A percentile compares a stretch with the other conserved stretches of the same genome.
Conservation (phyloP, 2,888 invertebrate species). For the Meghimatium bilineatum region DNA sequence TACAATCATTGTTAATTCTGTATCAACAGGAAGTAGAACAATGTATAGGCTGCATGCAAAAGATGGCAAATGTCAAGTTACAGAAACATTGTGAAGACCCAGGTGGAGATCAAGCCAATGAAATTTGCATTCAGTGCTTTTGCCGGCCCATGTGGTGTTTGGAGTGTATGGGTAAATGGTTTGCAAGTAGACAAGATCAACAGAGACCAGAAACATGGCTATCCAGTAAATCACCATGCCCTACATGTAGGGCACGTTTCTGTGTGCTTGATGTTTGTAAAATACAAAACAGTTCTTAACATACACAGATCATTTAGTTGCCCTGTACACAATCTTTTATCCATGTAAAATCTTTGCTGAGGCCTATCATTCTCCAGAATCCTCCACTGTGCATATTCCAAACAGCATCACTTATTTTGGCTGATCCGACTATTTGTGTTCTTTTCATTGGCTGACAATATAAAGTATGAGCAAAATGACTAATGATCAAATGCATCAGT, state of each 20-base stretch:
- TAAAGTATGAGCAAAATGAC: no score
- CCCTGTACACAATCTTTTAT: no score
- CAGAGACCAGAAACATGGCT: conserved; percentile 87
- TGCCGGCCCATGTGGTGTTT: conserved; percentile 94
- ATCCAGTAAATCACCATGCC: conserved; percentile 89
- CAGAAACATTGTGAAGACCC: conserved; percentile 82
- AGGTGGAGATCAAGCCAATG: conserved; percentile 49
- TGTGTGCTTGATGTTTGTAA: conserved; percentile 89
- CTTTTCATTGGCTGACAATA: no score
- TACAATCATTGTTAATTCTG: background rate
- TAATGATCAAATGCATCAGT: no score
- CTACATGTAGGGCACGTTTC: conserved; percentile 89
- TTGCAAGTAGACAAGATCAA: conserved; percentile 88
- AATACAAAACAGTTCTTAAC: conserved; percentile 61
- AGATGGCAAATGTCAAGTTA: conserved; percentile 87
- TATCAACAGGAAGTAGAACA: conserved; percentile 84
- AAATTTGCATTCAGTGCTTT: conserved; percentile 81
- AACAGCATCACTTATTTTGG: no score
- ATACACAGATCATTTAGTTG: background rate
- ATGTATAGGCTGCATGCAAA: conserved; percentile 93
- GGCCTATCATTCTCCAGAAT: no score
- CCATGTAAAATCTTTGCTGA: no score
- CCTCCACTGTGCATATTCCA: no score
- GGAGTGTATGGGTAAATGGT: conserved; percentile 82
- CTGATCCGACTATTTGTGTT: no score